These are phyloP conservation scores for Orthosia incerta DNA, from an alignment of 2,888 invertebrate genomes.

Conservation along the genomic window DNA sequence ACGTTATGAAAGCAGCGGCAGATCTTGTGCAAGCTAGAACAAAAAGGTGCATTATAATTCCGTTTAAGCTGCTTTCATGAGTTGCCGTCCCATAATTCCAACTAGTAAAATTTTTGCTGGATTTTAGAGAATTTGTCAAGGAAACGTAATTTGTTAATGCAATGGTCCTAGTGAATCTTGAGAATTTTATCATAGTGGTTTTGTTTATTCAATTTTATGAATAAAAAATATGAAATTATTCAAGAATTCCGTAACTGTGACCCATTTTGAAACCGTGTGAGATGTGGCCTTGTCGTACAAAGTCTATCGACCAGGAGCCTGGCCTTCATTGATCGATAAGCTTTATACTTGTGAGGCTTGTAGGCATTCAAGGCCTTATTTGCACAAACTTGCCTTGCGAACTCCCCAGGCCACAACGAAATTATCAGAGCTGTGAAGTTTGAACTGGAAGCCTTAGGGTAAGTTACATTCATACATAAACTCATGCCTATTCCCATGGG, in stretches of 20 bases:
- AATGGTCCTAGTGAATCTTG: constrained; percentile 3
- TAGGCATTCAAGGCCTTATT: constrained; percentile 34
- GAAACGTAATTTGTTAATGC: constrained; percentile 13
- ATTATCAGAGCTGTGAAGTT: not conserved
- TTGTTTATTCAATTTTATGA: not conserved
- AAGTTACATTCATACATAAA: not conserved
- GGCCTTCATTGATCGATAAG: constrained; percentile 19
- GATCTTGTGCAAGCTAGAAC: constrained; percentile 26
- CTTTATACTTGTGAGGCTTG: constrained; percentile 19
- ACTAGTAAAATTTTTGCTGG: constrained; percentile 22
- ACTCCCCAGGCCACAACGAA: not conserved
- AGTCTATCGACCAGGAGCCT: constrained; percentile 11
- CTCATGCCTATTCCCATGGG: too few species aligned
- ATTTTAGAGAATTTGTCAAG: constrained; percentile 19
- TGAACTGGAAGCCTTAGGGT: not conserved
- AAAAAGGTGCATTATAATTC: constrained; percentile 28
- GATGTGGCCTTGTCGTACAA: too few species aligned
- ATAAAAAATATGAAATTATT: not conserved
- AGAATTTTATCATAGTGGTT: not conserved
- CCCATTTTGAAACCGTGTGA: not conserved
- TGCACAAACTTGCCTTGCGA: constrained; percentile 9
- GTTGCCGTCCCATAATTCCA: constrained; percentile 19
- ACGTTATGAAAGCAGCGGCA: constrained; percentile 7
- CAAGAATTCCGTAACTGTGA: too few species aligned
- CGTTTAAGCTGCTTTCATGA: constrained; percentile 35